Evolutionary conservation across 2,888 invertebrate genomes (phyloP).

Genomic region (Criorhina ranunculi): DNA sequence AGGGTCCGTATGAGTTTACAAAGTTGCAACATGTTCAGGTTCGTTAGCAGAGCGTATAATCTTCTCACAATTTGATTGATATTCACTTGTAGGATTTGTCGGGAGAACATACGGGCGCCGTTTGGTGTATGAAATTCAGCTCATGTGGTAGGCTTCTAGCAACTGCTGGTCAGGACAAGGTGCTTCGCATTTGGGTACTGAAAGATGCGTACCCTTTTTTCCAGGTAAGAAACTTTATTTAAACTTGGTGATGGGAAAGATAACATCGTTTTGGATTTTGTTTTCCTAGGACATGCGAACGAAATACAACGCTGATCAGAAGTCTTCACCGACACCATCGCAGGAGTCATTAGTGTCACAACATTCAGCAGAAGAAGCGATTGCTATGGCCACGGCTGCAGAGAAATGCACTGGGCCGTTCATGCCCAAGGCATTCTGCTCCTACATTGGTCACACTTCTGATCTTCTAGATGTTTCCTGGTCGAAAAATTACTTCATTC

Average conservation of each 20-base stretch:
- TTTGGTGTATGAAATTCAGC: slow-evolving; percentile 99
- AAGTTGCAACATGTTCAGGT: slow-evolving; percentile 95
- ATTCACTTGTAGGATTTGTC: slow-evolving; percentile 88
- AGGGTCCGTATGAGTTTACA: slow-evolving; percentile 98
- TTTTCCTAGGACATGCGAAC: slow-evolving; percentile 93
- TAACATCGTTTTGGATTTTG: slow-evolving; percentile 10
- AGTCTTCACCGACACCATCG: slow-evolving; percentile 96
- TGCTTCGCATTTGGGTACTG: slow-evolving; percentile 97
- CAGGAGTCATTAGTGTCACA: slow-evolving; percentile 95
- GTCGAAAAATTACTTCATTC: slow-evolving; percentile 99
- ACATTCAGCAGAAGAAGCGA: slow-evolving; percentile 88
- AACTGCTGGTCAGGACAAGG: slow-evolving; percentile 98
- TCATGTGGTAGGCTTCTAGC: slow-evolving; percentile 97
- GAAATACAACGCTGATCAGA: slow-evolving; percentile 95
- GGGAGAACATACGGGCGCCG: slow-evolving; percentile 94
- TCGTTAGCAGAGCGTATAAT: not conserved
- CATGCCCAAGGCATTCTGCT: slow-evolving; percentile 95
- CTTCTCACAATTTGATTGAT: not conserved
- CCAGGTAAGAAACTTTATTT: slow-evolving; percentile 86
- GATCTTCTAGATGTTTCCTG: slow-evolving; percentile 98
- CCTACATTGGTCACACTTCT: slow-evolving; percentile 97
- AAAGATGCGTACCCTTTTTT: slow-evolving; percentile 96
- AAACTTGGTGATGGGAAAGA: slow-evolving; percentile 6
- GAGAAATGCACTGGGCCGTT: slow-evolving; percentile 89
- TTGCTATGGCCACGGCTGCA: slow-evolving; percentile 86